phyloP scores from a whole-genome alignment of 2,888 invertebrate genomes.

The Beris chalybata region DNA sequence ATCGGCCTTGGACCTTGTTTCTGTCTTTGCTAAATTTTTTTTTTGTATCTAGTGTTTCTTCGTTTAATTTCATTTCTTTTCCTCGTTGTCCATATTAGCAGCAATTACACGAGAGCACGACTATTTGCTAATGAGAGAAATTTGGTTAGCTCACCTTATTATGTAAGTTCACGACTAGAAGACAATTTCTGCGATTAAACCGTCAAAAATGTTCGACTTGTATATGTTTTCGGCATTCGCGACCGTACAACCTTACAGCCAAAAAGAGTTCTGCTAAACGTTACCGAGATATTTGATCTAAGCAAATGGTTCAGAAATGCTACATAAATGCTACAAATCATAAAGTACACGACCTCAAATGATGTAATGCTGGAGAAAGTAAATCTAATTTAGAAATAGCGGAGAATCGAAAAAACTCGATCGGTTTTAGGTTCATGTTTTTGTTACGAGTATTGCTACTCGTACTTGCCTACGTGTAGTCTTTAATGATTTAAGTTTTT shows the following conservation, averaged over 20 bases:
- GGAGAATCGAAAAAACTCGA: background rate
- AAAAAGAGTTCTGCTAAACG: constrained; percentile 21
- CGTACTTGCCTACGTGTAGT: too few species aligned
- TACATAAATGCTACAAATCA: constrained; percentile 22
- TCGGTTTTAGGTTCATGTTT: too few species aligned
- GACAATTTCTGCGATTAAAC: constrained; percentile 13
- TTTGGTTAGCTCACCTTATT: constrained; percentile 29
- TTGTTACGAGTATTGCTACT: too few species aligned
- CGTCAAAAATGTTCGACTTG: constrained; percentile 29
- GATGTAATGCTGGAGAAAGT: constrained; percentile 30
- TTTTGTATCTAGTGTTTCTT: constrained; percentile 12
- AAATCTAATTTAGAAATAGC: constrained; percentile 23
- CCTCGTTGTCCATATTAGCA: constrained; percentile 22
- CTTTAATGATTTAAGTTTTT: too few species aligned
- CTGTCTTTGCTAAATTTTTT: constrained; percentile 15
- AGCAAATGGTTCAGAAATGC: too few species aligned
- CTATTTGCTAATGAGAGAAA: constrained; percentile 32
- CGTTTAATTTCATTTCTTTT: constrained; percentile 12
- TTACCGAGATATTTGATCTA: constrained; percentile 25
- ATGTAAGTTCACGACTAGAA: constrained; percentile 31
- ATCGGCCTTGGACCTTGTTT: constrained; percentile 30
- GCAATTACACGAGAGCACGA: constrained; percentile 30
- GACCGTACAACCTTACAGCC: background rate
- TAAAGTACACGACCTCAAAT: constrained; percentile 31
- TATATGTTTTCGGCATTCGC: constrained; percentile 20